Evolutionary conservation across 1,140 invertebrate genomes (phyloP).

Genomic region (Subanguina moxae): DNA sequence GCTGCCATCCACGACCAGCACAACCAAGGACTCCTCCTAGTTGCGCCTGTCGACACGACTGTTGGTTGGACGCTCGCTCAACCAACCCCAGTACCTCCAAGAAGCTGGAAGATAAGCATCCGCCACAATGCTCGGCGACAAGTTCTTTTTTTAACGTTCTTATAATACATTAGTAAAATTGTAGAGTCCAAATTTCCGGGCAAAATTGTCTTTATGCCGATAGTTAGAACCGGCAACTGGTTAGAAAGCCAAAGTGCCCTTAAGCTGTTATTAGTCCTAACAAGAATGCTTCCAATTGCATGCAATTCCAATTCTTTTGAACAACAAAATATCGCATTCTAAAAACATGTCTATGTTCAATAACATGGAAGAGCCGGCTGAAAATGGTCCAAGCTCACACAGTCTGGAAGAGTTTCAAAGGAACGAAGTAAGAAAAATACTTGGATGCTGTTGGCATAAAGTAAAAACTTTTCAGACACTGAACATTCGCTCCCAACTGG

Average conservation of each 20-base stretch:
- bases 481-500: conserved; percentile 12
- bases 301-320: too few relatives aligned
- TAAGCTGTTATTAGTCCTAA: too few relatives aligned
- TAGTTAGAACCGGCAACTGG: too few relatives aligned
- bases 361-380: background rate
- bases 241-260: too few relatives aligned
- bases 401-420: background rate
- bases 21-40: conserved; percentile 5
- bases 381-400: background rate
- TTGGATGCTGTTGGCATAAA: background rate
- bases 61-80: conserved; percentile 23
- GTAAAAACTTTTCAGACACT: conserved; percentile 16
- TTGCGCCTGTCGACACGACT: conserved; percentile 26
- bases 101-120: too few relatives aligned
- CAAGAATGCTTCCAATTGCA: too few relatives aligned
- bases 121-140: too few relatives aligned
- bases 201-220: too few relatives aligned
- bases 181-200: too few relatives aligned
- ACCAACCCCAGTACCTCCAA: conserved; percentile 11
- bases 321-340: too few relatives aligned
- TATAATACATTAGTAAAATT: too few relatives aligned
- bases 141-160: too few relatives aligned
- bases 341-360: background rate
- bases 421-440: background rate
- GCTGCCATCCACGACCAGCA: conserved; percentile 14